A percentile compares a stretch with the other conserved stretches of the same genome.
Conservation (phyloP, 1,140 invertebrate species). For the Temnothorax curvispinosus region DNA sequence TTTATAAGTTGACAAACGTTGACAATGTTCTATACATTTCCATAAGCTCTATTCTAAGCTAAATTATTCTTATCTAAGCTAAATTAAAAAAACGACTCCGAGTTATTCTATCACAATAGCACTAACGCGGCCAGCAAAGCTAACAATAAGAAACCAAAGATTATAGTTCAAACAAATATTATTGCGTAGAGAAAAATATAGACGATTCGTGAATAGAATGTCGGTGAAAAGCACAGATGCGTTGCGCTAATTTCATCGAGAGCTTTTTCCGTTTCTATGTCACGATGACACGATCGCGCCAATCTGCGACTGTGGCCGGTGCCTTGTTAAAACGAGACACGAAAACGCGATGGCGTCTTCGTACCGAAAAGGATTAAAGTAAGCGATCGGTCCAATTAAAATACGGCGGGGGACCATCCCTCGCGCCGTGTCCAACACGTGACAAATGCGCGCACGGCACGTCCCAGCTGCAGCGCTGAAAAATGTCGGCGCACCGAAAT, state of each 20-base stretch:
- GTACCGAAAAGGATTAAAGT: conserved; percentile 63
- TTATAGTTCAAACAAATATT: neutral
- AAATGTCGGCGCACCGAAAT: conserved; percentile 45
- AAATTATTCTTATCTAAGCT: no score
- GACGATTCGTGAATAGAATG: neutral
- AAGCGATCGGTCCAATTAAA: conserved; percentile 67
- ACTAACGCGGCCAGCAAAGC: neutral
- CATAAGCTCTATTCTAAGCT: no score
- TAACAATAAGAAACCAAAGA: neutral
- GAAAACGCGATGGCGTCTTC: conserved; percentile 37
- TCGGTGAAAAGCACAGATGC: neutral
- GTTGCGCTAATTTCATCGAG: conserved; percentile 3
- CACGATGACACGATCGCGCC: conserved; percentile 12
- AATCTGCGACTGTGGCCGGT: neutral
- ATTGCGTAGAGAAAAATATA: neutral
- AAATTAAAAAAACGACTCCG: neutral
- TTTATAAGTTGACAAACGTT: neutral
- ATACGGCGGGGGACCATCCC: conserved; percentile 10
- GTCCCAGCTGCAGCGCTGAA: conserved; percentile 65
- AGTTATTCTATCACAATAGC: neutral
- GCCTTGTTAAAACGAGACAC: conserved; percentile 32
- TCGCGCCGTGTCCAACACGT: conserved; percentile 12
- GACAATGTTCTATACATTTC: neutral
- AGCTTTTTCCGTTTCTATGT: neutral
- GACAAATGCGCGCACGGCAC: conserved; percentile 56